Evolutionary conservation across 2,888 invertebrate species (phyloP).

Genomic region (Drosophila tripunctata): DNA sequence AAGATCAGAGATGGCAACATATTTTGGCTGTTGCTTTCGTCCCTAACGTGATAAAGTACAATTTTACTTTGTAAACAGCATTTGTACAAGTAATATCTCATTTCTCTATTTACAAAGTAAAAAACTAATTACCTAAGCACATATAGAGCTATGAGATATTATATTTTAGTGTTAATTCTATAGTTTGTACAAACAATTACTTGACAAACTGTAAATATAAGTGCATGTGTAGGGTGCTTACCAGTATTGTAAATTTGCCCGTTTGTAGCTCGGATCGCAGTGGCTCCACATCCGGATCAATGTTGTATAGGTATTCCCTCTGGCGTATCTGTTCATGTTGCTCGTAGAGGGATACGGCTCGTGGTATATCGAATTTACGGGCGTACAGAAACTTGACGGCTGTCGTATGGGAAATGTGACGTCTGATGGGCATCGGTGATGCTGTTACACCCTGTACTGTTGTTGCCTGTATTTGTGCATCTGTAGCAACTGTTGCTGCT

Average conservation of each 20-base stretch:
- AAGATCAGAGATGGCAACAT: too few species aligned
- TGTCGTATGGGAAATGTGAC: constrained; percentile 88
- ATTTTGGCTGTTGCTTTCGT: too few species aligned
- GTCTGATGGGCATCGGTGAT: constrained; percentile 52
- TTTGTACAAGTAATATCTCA: too few species aligned
- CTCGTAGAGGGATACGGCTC: constrained; percentile 95
- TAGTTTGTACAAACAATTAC: background rate
- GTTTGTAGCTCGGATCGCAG: constrained; percentile 94
- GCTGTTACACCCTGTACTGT: constrained; percentile 3
- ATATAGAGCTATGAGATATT: too few species aligned
- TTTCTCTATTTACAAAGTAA: too few species aligned
- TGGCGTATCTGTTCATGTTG: constrained; percentile 95
- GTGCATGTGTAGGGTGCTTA: constrained; percentile 78
- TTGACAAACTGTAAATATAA: background rate
- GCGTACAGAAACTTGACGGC: constrained; percentile 96
- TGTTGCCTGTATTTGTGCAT: constrained; percentile 18
- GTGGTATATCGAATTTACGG: constrained; percentile 95
- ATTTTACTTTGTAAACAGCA: too few species aligned
- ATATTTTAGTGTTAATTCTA: background rate
- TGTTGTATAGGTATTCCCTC: constrained; percentile 92
- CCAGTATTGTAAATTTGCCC: constrained; percentile 98
- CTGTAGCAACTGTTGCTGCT: constrained; percentile 16
- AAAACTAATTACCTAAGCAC: too few species aligned
- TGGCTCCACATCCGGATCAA: constrained; percentile 93
- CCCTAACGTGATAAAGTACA: too few species aligned